These are phyloP conservation scores for Camponotus fellah DNA, from an alignment of 2,888 invertebrate species.

Conservation along the genomic window DNA sequence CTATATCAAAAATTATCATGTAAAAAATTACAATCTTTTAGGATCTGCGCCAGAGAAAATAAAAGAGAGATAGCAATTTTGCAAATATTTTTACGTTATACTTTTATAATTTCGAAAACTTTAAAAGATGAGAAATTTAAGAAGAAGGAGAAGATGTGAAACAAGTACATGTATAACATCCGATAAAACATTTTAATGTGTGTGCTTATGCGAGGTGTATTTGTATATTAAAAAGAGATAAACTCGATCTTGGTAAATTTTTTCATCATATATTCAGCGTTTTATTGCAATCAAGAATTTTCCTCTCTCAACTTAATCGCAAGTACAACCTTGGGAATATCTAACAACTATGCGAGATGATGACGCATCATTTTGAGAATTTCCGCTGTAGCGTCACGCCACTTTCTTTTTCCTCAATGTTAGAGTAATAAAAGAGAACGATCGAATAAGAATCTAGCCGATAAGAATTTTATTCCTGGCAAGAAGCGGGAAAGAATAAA, in stretches of 20 bases:
- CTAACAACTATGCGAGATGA: slow-evolving; percentile 39
- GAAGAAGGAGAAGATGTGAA: neutral
- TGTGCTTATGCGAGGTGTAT: neutral
- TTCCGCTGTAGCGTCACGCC: slow-evolving; percentile 44
- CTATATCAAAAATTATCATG: slow-evolving; percentile 32
- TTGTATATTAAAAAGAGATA: neutral
- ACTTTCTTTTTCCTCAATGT: slow-evolving; percentile 25
- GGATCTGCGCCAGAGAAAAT: neutral
- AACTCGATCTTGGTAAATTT: slow-evolving; percentile 23
- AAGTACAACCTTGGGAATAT: slow-evolving; percentile 45
- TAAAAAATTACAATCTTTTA: slow-evolving; percentile 32
- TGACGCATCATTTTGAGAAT: slow-evolving; percentile 49
- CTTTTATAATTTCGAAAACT: neutral
- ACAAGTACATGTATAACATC: neutral
- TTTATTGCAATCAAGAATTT: slow-evolving; percentile 37
- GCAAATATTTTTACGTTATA: slow-evolving; percentile 10
- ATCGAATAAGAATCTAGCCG: slow-evolving; percentile 21
- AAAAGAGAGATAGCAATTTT: neutral
- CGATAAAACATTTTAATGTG: neutral
- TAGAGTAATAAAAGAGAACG: slow-evolving; percentile 7
- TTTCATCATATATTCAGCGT: slow-evolving; percentile 4
- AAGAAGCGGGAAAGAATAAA: neutral
- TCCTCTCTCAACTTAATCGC: slow-evolving; percentile 35
- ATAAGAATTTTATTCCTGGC: slow-evolving; percentile 27
- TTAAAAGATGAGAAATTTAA: neutral